Conservation (phyloP, 2,888 invertebrate genomes). For the Lycophotia porphyrea region DNA sequence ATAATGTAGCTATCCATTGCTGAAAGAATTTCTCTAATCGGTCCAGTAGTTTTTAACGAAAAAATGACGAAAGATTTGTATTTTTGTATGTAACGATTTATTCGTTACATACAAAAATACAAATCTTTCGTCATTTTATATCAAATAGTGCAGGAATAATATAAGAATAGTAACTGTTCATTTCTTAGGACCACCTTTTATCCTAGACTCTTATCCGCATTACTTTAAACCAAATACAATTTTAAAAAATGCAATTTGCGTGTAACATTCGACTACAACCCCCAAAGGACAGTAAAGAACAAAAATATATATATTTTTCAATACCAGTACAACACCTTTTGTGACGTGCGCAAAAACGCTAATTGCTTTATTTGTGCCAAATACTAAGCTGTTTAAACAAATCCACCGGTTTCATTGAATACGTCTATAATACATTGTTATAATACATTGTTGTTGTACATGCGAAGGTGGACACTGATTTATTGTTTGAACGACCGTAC, state of each 20-base stretch:
- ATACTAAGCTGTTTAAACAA: constrained; percentile 68
- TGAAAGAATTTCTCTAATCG: no score
- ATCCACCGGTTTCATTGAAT: constrained; percentile 58
- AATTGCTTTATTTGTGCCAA: constrained; percentile 50
- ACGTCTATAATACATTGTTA: constrained; percentile 45
- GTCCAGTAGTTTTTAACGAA: no score
- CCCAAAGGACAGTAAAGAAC: neutral
- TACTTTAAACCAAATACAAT: neutral
- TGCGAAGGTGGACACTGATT: constrained; percentile 44
- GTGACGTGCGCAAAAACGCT: constrained; percentile 49
- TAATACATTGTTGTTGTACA: constrained; percentile 39
- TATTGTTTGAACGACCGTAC: constrained; percentile 33
- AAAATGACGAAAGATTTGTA: no score
- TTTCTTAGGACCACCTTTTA: neutral
- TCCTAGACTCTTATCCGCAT: neutral
- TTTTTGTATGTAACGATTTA: no score
- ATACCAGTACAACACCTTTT: constrained; percentile 23
- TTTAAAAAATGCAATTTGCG: neutral
- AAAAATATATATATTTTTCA: constrained; percentile 21
- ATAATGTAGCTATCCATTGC: no score
- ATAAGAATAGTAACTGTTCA: neutral
- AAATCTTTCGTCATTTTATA: no score
- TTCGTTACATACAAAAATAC: no score
- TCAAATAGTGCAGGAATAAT: neutral
- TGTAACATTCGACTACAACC: neutral